A percentile compares a stretch with the other conserved stretches of the same genome.
Conservation (phyloP, 2,797 vertebrate genomes). For the Scomberomorus guttatus region DNA sequence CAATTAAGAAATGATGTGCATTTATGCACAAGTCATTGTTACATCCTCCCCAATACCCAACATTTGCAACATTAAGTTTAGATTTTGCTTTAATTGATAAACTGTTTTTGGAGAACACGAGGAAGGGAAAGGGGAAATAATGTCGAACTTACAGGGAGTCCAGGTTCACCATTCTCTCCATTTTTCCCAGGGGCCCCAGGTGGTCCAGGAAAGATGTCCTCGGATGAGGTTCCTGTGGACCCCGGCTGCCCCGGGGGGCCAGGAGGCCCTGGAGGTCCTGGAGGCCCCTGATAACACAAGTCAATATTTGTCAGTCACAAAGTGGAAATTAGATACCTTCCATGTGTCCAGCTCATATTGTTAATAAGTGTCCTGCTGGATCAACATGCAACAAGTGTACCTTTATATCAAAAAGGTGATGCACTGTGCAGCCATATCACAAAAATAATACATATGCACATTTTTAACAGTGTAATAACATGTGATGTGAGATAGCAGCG, state of each 20-base stretch:
- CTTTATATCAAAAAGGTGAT: not conserved
- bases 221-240: slow-evolving; percentile 79
- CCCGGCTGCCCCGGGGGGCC: slow-evolving; percentile 88
- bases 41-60: not conserved
- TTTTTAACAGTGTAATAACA: not conserved
- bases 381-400: not conserved
- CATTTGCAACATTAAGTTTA: not conserved
- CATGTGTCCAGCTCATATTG: not conserved
- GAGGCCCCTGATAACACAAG: slow-evolving; percentile 85
- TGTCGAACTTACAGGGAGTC: slow-evolving; percentile 87
- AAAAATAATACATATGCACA: too few species aligned
- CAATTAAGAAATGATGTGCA: not conserved
- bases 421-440: too few species aligned
- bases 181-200: slow-evolving; percentile 87
- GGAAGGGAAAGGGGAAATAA: not conserved
- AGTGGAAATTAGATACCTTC: not conserved
- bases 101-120: too few species aligned
- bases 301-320: not conserved
- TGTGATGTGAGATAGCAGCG: not conserved
- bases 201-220: slow-evolving; percentile 69
- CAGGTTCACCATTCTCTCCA: slow-evolving; percentile 87
- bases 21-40: not conserved
- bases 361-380: not conserved
- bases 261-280: slow-evolving; percentile 90
- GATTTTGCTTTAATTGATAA: not conserved